Evolutionary conservation across 2,113 vertebrate genomes (phyloP), one percentile per base, ranked within the genome.

Genomic region (Lamprotornis superbus): DNA sequence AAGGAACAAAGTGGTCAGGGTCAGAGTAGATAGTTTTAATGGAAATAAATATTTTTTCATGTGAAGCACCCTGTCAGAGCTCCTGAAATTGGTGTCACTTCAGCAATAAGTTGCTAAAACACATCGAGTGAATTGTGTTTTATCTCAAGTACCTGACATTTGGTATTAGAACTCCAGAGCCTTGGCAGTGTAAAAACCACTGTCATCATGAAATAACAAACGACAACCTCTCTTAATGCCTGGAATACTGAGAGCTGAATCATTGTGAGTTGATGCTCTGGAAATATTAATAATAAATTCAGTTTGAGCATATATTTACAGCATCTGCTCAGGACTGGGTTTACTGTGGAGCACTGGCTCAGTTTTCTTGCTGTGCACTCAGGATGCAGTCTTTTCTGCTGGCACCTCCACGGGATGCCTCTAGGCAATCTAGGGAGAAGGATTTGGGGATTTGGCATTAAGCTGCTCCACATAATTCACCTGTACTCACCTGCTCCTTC

Each of bases 211-310:
- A 30, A 76, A 79, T 40, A 40, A 57, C 28, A 42, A 67, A 77
- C 46, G 53, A 21, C 33, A 35, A 5, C n/a, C 79, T 39, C 20
- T 82, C 28, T 39, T 82, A 10, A 1, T 53, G 65, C 65, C 47
- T 64, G 63, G 74, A 71, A 60, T 75, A 65, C 49, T 0, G 0
- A 27, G 42, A 69, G 87, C 84, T 91, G 93, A 89, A 65, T 95
- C 84, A 94, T 5, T 3, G 4, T 30, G 10, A 84, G 23, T 71
- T 4, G 0, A 40, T 92, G 61, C 50, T 0, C 0, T 52, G 60
- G 65, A 64, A 82, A 73, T 64, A 68, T 30, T 22, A 76, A 22
- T 61, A 76, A 82, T 55, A 84, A 78, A 60, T 42, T 60, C 17
- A 33, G 19, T 53, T 59, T 78, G 35, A 67, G 61, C 25, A 7